Evolutionary conservation across 2,888 invertebrate species (phyloP).

Genomic region (Resseliella maxima): DNA sequence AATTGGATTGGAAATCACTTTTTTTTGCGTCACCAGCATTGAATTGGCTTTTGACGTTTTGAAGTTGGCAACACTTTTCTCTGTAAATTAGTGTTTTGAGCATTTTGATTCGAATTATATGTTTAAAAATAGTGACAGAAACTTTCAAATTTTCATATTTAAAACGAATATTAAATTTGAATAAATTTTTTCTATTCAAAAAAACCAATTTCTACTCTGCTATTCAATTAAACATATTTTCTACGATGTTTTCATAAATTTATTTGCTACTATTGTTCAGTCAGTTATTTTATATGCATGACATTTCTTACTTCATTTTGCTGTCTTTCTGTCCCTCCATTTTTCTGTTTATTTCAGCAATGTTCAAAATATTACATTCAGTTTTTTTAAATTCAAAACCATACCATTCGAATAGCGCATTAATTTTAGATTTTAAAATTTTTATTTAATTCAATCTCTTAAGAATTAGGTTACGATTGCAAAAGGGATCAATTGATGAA

Average conservation of each 20-base stretch:
- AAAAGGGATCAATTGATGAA: neutral
- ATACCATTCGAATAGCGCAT: neutral
- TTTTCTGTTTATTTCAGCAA: slow-evolving; percentile 43
- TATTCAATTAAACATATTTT: neutral
- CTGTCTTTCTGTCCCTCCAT: slow-evolving; percentile 23
- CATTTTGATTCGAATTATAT: slow-evolving; percentile 3
- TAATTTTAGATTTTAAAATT: neutral
- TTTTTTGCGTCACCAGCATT: slow-evolving; percentile 55
- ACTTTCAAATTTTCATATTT: slow-evolving; percentile 17
- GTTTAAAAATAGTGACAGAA: slow-evolving; percentile 20
- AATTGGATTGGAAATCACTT: slow-evolving; percentile 25
- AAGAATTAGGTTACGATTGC: neutral
- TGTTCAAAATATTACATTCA: slow-evolving; percentile 15
- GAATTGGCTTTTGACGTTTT: slow-evolving; percentile 50
- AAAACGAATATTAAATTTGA: neutral
- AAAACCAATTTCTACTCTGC: neutral
- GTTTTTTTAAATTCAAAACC: neutral
- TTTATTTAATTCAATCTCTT: neutral
- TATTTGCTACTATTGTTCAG: neutral
- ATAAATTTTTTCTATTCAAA: neutral
- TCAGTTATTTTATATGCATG: slow-evolving; percentile 26
- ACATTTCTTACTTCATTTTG: slow-evolving; percentile 23
- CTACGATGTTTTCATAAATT: neutral
- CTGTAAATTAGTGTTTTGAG: neutral
- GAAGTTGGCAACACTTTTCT: slow-evolving; percentile 49